phyloP scores from a whole-genome alignment of 2,888 invertebrate genomes.

The Drosophila nr. medialis region DNA sequence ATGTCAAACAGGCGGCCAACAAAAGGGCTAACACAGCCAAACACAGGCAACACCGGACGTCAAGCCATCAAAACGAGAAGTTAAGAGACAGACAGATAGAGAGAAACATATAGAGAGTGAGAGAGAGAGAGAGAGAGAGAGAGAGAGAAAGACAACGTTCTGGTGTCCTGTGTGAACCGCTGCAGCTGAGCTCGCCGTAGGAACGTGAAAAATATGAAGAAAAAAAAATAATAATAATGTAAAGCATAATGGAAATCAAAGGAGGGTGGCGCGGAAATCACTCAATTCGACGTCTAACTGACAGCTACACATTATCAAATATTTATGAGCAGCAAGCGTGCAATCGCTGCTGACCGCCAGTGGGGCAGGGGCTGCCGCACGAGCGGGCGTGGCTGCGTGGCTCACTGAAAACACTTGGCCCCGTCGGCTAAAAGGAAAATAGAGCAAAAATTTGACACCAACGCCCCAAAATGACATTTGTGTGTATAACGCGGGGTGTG shows the following conservation, averaged over 20 bases:
- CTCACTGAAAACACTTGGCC: conserved; percentile 71
- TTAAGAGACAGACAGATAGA: conserved; percentile 29
- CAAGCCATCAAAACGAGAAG: conserved; percentile 57
- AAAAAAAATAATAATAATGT: not conserved
- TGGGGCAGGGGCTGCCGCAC: not conserved
- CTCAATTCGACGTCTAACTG: conserved; percentile 76
- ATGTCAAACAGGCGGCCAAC: conserved; percentile 61
- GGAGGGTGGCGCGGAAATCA: conserved; percentile 53
- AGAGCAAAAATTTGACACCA: conserved; percentile 66
- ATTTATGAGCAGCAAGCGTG: conserved; percentile 56
- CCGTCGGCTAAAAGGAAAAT: conserved; percentile 7
- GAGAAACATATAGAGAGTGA: not conserved
- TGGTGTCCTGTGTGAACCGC: conserved; percentile 51
- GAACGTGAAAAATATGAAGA: conserved; percentile 58
- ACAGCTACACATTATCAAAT: conserved; percentile 77
- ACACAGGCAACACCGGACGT: conserved; percentile 38
- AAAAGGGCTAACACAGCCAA: conserved; percentile 49
- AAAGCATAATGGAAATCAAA: conserved; percentile 39
- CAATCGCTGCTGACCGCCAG: conserved; percentile 42
- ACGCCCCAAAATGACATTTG: conserved; percentile 63
- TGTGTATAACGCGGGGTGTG: not conserved
- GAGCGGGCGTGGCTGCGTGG: conserved; percentile 40
- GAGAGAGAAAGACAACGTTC: not conserved
- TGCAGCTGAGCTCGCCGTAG: conserved; percentile 57
- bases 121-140: not conserved